Evolutionary conservation across 2,113 vertebrate genomes (phyloP), one percentile per base, ranked within the genome.

Genomic region (Maccullochella peelii): DNA sequence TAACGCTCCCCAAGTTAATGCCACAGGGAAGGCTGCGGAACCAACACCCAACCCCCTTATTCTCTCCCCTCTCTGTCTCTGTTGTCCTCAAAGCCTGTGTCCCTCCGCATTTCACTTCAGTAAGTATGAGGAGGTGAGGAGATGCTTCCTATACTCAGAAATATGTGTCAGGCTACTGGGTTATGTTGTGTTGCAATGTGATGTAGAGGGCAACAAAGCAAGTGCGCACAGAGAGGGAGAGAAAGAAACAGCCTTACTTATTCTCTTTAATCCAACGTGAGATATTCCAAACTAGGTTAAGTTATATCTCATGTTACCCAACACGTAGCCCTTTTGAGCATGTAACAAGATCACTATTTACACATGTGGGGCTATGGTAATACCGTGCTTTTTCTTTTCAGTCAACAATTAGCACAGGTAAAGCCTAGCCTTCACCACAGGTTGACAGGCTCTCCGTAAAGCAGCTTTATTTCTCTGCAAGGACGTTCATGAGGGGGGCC

Each of bases 371-470:
- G 27, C 44, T 40, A 16, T 6, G n/a, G 62, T 23, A 50, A 30
- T 16, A 6, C 9, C 4, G 14, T 55, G 1, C 14, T n/a, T 59
- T 85, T 88, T 88, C 92, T 94, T 90, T 82, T 82, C 94, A 91
- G 87, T 91, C 93, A 89, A 92, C 94, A 91, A 90, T 90, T 92
- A 86, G 92, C 93, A 88, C 92, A 77, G 82, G 91, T 93, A 91
- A 86, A 30, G 15, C 79, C 66, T 65, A 5, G 33, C 66, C 79
- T 75, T 95, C 93, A 95, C 97, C 95, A 97, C 97, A 97, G 97
- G 97, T 97, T 98, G 97, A 98, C 93, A 95, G 96, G 95, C 96
- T 96, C 96, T 94, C 95, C 94, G 94, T 94, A 93, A 93, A 92
- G 95, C 94, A 88, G 96, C 94, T 96, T 95, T 94, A 87, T 90